A percentile compares a stretch with the other conserved stretches of the same genome.
These are phyloP conservation scores for Sebastes steindachneri DNA, from an alignment of 2,797 vertebrate genomes.

Conservation along the genomic window DNA sequence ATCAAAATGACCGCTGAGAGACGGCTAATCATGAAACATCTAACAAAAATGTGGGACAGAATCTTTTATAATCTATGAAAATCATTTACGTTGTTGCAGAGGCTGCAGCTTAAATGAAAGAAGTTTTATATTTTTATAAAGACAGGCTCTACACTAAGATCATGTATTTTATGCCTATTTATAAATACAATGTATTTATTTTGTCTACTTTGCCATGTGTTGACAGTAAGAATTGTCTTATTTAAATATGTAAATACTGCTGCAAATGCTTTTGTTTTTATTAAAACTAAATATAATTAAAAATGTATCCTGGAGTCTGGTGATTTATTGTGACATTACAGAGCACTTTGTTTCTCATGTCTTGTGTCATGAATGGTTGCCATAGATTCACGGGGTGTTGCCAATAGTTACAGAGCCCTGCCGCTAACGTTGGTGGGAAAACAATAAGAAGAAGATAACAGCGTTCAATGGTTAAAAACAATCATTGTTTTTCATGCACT, in stretches of 20 bases:
- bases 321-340: neutral
- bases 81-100: neutral
- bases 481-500: neutral
- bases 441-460: neutral
- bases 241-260: neutral
- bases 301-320: neutral
- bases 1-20: neutral
- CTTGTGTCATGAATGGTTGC: neutral
- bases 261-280: neutral
- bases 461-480: neutral
- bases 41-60: neutral
- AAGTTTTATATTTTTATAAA: neutral
- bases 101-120: constrained; percentile 5
- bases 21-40: neutral
- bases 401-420: too few species aligned
- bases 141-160: neutral
- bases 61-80: neutral
- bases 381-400: neutral
- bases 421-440: neutral
- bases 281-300: neutral
- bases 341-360: too few species aligned
- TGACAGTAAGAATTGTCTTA: neutral
- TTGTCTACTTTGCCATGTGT: neutral
- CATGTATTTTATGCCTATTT: neutral
- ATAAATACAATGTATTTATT: constrained; percentile 41